These are phyloP conservation scores for Hydraecia micacea DNA, from an alignment of 2,888 invertebrate genomes.

Conservation along the genomic window DNA sequence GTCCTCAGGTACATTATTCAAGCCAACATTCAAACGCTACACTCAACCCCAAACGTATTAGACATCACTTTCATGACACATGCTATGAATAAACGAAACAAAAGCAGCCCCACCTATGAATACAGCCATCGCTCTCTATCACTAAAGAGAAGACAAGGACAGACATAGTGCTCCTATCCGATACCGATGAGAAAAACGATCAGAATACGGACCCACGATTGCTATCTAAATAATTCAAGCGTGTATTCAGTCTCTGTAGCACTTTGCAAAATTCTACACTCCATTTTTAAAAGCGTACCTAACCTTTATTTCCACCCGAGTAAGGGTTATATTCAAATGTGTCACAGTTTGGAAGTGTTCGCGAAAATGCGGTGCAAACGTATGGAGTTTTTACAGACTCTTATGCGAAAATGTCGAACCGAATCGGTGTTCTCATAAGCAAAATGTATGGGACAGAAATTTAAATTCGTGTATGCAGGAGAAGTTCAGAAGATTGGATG, in stretches of 20 bases:
- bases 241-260: slow-evolving; percentile 82
- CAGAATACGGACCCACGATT: slow-evolving; percentile 88
- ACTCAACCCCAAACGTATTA: slow-evolving; percentile 81
- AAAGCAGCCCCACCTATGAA: slow-evolving; percentile 71
- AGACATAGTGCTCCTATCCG: slow-evolving; percentile 74
- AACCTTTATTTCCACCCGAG: slow-evolving; percentile 39
- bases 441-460: slow-evolving; percentile 68
- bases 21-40: slow-evolving; percentile 74
- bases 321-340: slow-evolving; percentile 66
- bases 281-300: slow-evolving; percentile 22
- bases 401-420: slow-evolving; percentile 88
- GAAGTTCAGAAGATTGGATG: slow-evolving; percentile 53
- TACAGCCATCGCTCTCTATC: slow-evolving; percentile 70
- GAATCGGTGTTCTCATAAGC: slow-evolving; percentile 77
- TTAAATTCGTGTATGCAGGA: slow-evolving; percentile 57
- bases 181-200: slow-evolving; percentile 88
- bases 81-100: slow-evolving; percentile 80
- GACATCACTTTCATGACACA: slow-evolving; percentile 82
- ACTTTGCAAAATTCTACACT: slow-evolving; percentile 70
- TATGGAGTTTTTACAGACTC: slow-evolving; percentile 89
- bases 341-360: slow-evolving; percentile 9
- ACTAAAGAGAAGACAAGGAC: slow-evolving; percentile 68
- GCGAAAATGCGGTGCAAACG: slow-evolving; percentile 66
- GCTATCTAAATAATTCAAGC: slow-evolving; percentile 89
- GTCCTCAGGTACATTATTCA: slow-evolving; percentile 76